These are phyloP conservation scores for Gadus chalcogrammus DNA, from an alignment of 2,113 vertebrate species.

Conservation along the genomic window DNA sequence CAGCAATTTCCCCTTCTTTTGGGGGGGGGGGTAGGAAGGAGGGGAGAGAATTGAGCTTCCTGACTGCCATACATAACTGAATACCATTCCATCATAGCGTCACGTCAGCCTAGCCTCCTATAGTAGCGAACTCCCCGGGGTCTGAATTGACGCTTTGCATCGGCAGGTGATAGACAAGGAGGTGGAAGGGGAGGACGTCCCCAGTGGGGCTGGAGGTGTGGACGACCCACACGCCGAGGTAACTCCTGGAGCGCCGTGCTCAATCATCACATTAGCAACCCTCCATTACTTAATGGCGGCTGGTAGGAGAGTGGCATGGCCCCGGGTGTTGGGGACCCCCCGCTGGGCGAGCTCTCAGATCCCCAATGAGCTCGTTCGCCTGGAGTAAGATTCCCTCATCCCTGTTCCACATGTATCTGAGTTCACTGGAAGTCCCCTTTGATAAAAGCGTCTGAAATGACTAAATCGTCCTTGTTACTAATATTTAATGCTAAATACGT, in stretches of 20 bases:
- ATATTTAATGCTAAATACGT: too few species aligned
- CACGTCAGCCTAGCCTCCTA: too few species aligned
- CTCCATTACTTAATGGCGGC: too few species aligned
- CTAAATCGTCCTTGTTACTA: conserved; percentile 9
- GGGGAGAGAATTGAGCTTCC: too few species aligned
- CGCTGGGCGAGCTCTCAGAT: not conserved
- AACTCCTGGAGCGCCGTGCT: conserved; percentile 12
- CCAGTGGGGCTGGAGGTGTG: conserved; percentile 37
- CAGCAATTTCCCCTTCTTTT: too few species aligned
- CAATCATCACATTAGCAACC: not conserved
- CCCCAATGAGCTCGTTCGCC: not conserved
- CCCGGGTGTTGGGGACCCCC: too few species aligned
- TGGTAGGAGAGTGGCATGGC: too few species aligned
- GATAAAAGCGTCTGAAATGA: not conserved
- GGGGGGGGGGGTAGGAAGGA: too few species aligned
- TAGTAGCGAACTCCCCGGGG: too few species aligned
- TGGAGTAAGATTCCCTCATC: not conserved
- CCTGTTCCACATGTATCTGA: not conserved
- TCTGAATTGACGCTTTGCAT: conserved; percentile 19
- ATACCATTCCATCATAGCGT: too few species aligned
- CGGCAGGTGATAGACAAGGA: conserved; percentile 76
- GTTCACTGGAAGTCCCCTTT: not conserved
- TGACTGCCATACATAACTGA: too few species aligned
- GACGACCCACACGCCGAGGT: conserved; percentile 80
- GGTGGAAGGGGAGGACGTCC: conserved; percentile 70